phyloP scores from a whole-genome alignment of 2,797 vertebrate genomes.

The Leucoraja ocellata region DNA sequence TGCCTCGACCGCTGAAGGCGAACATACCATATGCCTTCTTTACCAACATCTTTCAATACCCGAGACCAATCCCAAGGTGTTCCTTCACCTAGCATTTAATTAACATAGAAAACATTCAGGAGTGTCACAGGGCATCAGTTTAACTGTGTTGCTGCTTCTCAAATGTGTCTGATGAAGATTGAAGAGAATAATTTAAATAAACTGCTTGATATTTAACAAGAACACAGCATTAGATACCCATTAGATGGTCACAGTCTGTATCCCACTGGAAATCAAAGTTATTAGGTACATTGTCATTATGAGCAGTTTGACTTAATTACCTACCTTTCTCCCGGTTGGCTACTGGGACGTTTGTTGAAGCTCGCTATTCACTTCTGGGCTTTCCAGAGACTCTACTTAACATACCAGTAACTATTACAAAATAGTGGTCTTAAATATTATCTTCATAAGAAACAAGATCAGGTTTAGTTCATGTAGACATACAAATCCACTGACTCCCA shows the following conservation, averaged over 20 bases:
- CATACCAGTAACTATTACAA: not conserved
- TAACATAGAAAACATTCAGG: not conserved
- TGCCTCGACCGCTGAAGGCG: too few species aligned
- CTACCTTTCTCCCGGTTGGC: not conserved
- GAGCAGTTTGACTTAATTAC: not conserved
- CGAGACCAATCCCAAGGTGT: not conserved
- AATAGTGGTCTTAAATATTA: not conserved
- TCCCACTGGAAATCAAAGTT: not conserved
- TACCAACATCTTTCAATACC: not conserved
- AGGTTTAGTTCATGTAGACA: too few species aligned
- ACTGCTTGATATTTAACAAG: not conserved
- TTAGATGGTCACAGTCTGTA: not conserved
- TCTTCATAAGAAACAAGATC: too few species aligned
- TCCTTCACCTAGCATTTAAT: not conserved
- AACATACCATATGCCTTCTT: not conserved
- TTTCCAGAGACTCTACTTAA: not conserved
- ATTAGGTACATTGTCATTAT: not conserved
- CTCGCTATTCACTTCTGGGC: not conserved
- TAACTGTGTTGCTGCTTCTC: not conserved
- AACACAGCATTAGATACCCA: not conserved
- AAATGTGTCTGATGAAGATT: not conserved
- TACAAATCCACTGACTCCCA: too few species aligned
- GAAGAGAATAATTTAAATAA: not conserved
- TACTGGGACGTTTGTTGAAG: not conserved
- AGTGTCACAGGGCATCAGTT: not conserved